A percentile compares a stretch with the other conserved stretches of the same genome.
Evolutionary conservation across 2,888 invertebrate species (phyloP).

Genomic region (Callosobruchus maculatus): DNA sequence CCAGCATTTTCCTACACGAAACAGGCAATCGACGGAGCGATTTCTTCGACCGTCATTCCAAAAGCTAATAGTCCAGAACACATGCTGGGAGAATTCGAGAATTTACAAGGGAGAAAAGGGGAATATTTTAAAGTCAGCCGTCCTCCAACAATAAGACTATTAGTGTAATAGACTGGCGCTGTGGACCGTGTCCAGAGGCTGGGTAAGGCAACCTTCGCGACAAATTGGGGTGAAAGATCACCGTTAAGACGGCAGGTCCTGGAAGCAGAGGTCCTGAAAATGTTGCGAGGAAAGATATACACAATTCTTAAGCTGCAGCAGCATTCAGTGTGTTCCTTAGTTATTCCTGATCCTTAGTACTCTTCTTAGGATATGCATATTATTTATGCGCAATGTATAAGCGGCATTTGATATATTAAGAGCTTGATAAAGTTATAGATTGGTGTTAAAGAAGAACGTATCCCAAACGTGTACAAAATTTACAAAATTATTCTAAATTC

Average conservation of each 20-base stretch:
- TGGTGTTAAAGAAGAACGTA: no score
- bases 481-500: no score
- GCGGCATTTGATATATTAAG: no score
- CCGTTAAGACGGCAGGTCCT: slow-evolving; percentile 39
- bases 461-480: no score
- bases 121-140: slow-evolving; percentile 44
- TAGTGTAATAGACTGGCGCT: slow-evolving; percentile 49
- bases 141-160: slow-evolving; percentile 49
- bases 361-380: no score
- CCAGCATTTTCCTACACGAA: not conserved
- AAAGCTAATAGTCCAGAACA: slow-evolving; percentile 23
- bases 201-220: slow-evolving; percentile 46
- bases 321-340: not conserved
- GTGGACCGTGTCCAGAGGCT: slow-evolving; percentile 49
- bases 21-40: not conserved
- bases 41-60: not conserved
- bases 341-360: no score
- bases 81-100: slow-evolving; percentile 23
- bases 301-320: not conserved
- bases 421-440: no score
- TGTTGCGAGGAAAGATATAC: not conserved
- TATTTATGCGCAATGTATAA: no score
- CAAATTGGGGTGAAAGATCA: slow-evolving; percentile 51
- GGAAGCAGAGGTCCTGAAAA: slow-evolving; percentile 27
- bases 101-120: slow-evolving; percentile 25